A percentile compares a stretch with the other conserved stretches of the same genome.
Conservation (phyloP, 2,797 vertebrate species). For the Synaphobranchus kaupii region DNA sequence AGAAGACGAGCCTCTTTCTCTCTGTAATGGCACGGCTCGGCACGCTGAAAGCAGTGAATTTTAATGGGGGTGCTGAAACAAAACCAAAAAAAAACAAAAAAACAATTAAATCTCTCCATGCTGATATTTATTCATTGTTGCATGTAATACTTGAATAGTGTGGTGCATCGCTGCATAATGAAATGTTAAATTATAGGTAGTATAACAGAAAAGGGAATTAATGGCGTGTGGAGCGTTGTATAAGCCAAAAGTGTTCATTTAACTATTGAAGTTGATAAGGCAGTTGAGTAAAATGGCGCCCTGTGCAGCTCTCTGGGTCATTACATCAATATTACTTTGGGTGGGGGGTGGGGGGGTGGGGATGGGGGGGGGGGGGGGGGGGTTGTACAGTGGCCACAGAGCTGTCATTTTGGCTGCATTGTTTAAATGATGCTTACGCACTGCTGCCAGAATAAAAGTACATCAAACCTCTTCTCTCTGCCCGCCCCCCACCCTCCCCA, state of each 20-base stretch:
- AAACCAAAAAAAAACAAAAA: background rate
- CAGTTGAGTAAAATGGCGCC: background rate
- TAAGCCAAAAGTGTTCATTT: background rate
- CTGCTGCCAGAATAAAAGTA: slow-evolving; percentile 1
- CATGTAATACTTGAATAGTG: slow-evolving; percentile 1
- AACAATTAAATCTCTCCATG: background rate
- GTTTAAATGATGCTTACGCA: background rate
- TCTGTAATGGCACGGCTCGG: background rate
- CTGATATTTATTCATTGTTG: slow-evolving; percentile 6
- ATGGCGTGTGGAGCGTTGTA: background rate
- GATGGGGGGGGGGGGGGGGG: background rate
- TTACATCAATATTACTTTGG: slow-evolving; percentile 16
- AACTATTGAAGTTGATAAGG: background rate
- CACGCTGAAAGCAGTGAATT: background rate
- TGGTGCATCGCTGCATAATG: background rate
- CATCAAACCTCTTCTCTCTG: background rate
- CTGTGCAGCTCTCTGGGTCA: background rate
- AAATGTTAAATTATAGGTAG: slow-evolving; percentile 20
- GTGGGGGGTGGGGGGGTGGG: background rate
- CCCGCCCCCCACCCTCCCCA: background rate
- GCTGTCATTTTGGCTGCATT: slow-evolving; percentile 12
- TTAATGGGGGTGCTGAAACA: background rate
- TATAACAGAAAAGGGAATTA: slow-evolving; percentile 12
- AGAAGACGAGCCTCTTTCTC: background rate
- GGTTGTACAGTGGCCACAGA: background rate